Conservation (phyloP, 2,113 vertebrate species). For the Chauna torquata region DNA sequence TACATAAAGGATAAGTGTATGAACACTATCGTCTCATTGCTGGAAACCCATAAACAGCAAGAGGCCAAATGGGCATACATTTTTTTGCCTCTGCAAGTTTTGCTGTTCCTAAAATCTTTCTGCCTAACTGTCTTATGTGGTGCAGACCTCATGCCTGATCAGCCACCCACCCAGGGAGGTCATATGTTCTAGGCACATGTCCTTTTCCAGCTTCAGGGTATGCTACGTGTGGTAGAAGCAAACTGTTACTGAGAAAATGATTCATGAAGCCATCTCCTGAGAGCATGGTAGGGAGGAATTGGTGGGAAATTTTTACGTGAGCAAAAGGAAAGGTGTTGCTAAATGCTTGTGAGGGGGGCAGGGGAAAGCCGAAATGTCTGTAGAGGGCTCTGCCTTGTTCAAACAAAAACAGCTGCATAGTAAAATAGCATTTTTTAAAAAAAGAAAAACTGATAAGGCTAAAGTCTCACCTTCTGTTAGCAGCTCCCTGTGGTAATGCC, state of each 20-base stretch:
- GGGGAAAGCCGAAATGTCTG: neutral
- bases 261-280: neutral
- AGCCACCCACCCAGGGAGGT: neutral
- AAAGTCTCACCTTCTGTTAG: neutral
- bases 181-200: neutral
- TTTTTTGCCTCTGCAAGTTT: neutral
- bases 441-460: neutral
- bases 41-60: neutral
- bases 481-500: neutral
- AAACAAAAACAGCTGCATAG: neutral
- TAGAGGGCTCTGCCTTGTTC: neutral
- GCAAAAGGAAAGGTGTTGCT: neutral
- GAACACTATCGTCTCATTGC: neutral
- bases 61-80: neutral
- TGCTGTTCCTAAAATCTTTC: neutral
- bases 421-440: neutral
- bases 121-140: neutral
- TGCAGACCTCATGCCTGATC: neutral
- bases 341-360: neutral
- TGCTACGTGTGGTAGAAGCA: neutral
- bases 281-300: neutral
- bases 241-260: neutral
- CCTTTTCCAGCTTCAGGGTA: neutral
- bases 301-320: neutral
- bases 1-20: neutral